A percentile compares a stretch with the other conserved stretches of the same genome.
phyloP scores from a whole-genome alignment of 2,113 vertebrate species.

The Gallinago paraguaiae region DNA sequence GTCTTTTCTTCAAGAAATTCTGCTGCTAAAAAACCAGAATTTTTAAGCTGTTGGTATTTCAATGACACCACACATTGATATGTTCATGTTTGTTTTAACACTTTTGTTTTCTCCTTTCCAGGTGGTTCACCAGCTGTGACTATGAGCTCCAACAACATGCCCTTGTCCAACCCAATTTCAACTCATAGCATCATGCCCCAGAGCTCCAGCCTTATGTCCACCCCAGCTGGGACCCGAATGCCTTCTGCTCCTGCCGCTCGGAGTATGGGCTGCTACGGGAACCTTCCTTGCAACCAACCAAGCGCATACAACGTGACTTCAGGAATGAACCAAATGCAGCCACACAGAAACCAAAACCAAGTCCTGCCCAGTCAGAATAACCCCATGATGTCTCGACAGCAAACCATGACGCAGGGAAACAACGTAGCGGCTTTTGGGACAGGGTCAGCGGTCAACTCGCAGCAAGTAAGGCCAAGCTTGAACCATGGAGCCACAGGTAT shows the following conservation, averaged over 20 bases:
- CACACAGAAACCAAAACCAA: slow-evolving; percentile 81
- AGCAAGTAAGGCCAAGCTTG: slow-evolving; percentile 77
- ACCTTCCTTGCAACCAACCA: slow-evolving; percentile 78
- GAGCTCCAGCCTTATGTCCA: slow-evolving; percentile 81
- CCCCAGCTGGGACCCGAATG: slow-evolving; percentile 79
- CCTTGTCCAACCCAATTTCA: slow-evolving; percentile 79
- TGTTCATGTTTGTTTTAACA: neutral
- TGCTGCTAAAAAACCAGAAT: neutral
- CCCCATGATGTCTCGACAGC: slow-evolving; percentile 76
- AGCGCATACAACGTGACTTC: slow-evolving; percentile 67
- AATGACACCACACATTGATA: neutral
- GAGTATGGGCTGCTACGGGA: slow-evolving; percentile 80
- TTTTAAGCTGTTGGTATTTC: neutral
- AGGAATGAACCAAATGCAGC: slow-evolving; percentile 78
- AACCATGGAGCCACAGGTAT: slow-evolving; percentile 63
- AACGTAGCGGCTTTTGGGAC: slow-evolving; percentile 76
- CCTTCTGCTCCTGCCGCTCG: slow-evolving; percentile 71
- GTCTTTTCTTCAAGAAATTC: neutral
- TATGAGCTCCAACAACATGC: slow-evolving; percentile 78
- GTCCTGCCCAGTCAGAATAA: slow-evolving; percentile 81
- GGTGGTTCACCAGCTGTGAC: slow-evolving; percentile 76
- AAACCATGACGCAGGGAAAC: slow-evolving; percentile 63
- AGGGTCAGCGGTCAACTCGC: slow-evolving; percentile 71
- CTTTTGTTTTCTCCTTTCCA: slow-evolving; percentile 33
- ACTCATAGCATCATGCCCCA: slow-evolving; percentile 81